Conservation (phyloP, 1,140 invertebrate genomes). For the Ips typographus region DNA sequence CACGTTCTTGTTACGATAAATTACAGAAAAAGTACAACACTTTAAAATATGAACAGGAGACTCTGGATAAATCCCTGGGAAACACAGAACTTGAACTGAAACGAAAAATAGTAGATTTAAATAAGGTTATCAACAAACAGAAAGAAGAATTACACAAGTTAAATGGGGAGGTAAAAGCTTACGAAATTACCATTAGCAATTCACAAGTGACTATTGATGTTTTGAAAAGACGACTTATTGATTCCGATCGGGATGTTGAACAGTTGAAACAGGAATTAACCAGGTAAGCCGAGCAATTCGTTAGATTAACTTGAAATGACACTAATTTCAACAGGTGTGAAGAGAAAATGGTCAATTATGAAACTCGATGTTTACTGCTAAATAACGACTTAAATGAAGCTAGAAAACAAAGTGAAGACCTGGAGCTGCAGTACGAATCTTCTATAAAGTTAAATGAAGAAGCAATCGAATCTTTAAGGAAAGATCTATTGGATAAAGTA, state of each 20-base stretch:
- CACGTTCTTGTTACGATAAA: slow-evolving; percentile 49
- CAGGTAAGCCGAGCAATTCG: slow-evolving; percentile 1
- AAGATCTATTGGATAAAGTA: slow-evolving; percentile 38
- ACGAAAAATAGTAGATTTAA: slow-evolving; percentile 33
- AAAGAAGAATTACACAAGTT: slow-evolving; percentile 51
- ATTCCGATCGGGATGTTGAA: slow-evolving; percentile 58
- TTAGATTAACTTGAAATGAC: too few relatives aligned
- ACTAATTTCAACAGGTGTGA: slow-evolving; percentile 40
- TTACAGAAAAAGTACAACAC: slow-evolving; percentile 52
- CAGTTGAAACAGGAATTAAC: slow-evolving; percentile 53
- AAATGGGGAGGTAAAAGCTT: slow-evolving; percentile 54
- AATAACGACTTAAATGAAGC: slow-evolving; percentile 49
- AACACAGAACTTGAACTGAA: slow-evolving; percentile 27
- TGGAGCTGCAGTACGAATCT: slow-evolving; percentile 48
- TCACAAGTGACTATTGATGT: slow-evolving; percentile 56
- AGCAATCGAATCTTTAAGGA: slow-evolving; percentile 38
- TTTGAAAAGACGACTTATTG: slow-evolving; percentile 54
- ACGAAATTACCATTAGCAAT: slow-evolving; percentile 54
- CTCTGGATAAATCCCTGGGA: slow-evolving; percentile 15
- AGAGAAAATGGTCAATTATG: slow-evolving; percentile 52
- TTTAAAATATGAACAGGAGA: slow-evolving; percentile 40
- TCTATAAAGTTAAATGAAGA: slow-evolving; percentile 40
- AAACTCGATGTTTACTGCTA: slow-evolving; percentile 51
- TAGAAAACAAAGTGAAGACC: slow-evolving; percentile 44
- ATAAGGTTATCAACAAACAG: slow-evolving; percentile 37